Evolutionary conservation across 2,888 invertebrate species (phyloP), one percentile per base, ranked within the genome.

Genomic region (Liopterus haemorrhoidalis): DNA sequence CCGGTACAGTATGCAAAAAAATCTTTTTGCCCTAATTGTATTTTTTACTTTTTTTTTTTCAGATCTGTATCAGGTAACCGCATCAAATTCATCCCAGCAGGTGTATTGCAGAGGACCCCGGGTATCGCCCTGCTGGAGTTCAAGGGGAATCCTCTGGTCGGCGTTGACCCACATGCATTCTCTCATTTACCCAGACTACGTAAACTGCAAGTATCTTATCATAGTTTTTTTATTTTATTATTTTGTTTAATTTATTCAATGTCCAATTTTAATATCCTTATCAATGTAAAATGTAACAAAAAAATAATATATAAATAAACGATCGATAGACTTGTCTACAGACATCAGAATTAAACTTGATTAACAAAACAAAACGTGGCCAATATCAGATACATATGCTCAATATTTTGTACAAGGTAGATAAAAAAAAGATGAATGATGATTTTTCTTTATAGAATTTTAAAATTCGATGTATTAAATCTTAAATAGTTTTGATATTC

Each of bases 1-100:
- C n/a, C n/a, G n/a, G n/a, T n/a, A n/a, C n/a, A n/a, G n/a, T n/a
- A n/a, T n/a, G n/a, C n/a, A n/a, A n/a, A n/a, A n/a, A n/a, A n/a
- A n/a, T n/a, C n/a, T n/a, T n/a, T n/a, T n/a, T n/a, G n/a, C n/a
- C n/a, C n/a, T n/a, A n/a, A n/a, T n/a, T n/a, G n/a, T n/a, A n/a
- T 5, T 33, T 32, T 25, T 25, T 41, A 24, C 50, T 41, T 46
- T 45, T 40, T 9, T 30, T 50, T 45, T 56, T 62, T 49, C 72
- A 90, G 93, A 63, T 86, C 86, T 31, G 70, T 91, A 63, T 84
- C 86, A 19, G 81, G 84, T 65, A 94, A 94, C 71, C 79, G 79
- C 55, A 82, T 94, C 62, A 79, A 79, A 61, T 78, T 75, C 66
- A 78, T 92, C 59, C 78, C 76, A n/a, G 76, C 75, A 41, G 76